phyloP scores from a whole-genome alignment of 2,113 vertebrate genomes.

The Chitala chitala region DNA sequence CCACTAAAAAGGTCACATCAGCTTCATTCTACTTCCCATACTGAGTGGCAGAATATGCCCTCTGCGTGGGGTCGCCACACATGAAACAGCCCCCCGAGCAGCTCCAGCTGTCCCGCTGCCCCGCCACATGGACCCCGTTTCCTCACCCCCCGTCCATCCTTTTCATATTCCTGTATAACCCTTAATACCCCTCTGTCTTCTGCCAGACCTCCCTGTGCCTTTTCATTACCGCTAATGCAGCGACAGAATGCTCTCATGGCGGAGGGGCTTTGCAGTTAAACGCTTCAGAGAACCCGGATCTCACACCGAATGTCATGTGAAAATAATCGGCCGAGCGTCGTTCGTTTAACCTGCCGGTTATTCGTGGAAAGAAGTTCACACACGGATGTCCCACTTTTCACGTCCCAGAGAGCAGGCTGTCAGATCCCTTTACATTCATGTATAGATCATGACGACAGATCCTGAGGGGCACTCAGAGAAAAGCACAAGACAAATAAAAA shows the following conservation, averaged over 20 bases:
- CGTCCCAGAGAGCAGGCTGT: not conserved
- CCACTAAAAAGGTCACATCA: slow-evolving; percentile 8
- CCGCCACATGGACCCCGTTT: not conserved
- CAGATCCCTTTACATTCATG: not conserved
- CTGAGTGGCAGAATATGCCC: not conserved
- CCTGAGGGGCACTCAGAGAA: too few species aligned
- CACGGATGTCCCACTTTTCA: not conserved
- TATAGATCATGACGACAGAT: too few species aligned
- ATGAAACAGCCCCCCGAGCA: slow-evolving; percentile 15
- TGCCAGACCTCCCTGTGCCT: not conserved
- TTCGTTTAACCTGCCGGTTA: too few species aligned
- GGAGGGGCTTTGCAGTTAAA: slow-evolving; percentile 9
- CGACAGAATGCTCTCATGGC: not conserved
- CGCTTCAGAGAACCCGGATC: slow-evolving; percentile 12
- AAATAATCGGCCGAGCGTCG: not conserved
- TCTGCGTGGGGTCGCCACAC: not conserved
- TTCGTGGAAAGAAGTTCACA: too few species aligned
- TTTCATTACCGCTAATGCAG: slow-evolving; percentile 3
- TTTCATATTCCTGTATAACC: not conserved
- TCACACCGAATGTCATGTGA: not conserved
- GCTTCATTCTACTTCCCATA: not conserved
- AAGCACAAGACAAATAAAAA: not conserved
- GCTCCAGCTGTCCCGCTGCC: not conserved
- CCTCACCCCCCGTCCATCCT: not conserved
- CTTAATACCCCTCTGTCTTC: not conserved